Evolutionary conservation across 2,888 invertebrate genomes (phyloP).

Genomic region (Dorcus hopei): DNA sequence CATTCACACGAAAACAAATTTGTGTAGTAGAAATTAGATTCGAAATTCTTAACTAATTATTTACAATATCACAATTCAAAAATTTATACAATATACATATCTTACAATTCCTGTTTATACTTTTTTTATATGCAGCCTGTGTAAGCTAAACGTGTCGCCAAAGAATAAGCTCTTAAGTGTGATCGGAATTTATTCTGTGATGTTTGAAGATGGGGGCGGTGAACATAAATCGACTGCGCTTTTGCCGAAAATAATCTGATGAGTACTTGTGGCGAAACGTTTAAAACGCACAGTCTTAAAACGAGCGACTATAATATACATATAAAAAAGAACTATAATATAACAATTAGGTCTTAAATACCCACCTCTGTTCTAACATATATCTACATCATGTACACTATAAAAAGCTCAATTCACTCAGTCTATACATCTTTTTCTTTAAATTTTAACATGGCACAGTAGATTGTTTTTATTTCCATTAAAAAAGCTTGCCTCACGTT

Average conservation of each 20-base stretch:
- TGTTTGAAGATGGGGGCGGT: too few relatives aligned
- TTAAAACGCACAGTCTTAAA: not conserved
- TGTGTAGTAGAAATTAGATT: constrained; percentile 24
- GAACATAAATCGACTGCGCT: too few relatives aligned
- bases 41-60: constrained; percentile 35
- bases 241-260: too few relatives aligned
- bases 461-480: not conserved
- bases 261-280: too few relatives aligned
- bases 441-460: constrained; percentile 14
- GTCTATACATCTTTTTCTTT: constrained; percentile 22
- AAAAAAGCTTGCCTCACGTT: too few relatives aligned
- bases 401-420: constrained; percentile 39
- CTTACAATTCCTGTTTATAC: constrained; percentile 36
- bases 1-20: constrained; percentile 22
- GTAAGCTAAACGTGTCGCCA: too few relatives aligned
- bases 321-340: constrained; percentile 18
- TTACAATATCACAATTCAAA: constrained; percentile 49
- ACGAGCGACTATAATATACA: constrained; percentile 8
- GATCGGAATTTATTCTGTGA: too few relatives aligned
- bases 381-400: constrained; percentile 31
- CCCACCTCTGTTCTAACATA: constrained; percentile 38
- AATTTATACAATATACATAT: constrained; percentile 38
- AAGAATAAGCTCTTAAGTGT: too few relatives aligned
- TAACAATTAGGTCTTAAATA: constrained; percentile 36
- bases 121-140: not conserved